Evolutionary conservation across 2,888 invertebrate genomes (phyloP), one percentile per base, ranked within the genome.

Genomic region (Noctuana brunneofusca): DNA sequence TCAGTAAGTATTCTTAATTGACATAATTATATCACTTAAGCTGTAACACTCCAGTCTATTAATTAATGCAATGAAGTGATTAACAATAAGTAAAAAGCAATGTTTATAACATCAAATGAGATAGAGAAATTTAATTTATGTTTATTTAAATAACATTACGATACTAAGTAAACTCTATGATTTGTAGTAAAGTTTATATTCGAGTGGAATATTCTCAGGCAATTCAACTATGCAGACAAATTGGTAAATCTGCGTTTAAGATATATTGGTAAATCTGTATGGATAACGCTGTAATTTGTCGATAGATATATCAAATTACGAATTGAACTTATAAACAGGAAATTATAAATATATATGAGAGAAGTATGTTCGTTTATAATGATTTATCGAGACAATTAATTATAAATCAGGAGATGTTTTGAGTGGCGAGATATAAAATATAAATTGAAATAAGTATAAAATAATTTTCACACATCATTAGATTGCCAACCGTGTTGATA

Each of bases 151-250:
- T 16, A 9, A n/a, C 1, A 20, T n/a, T 54, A 9, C n/a, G 3
- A 6, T 58, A 58, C 48, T 22, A 38, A 24, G 32, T 58, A 38
- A 58, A 50, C 16, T 12, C 16, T 16, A 58, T 58, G 50, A 38
- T 50, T 58, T 16, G 41, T 50, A 14, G 16, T 18, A 9, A n/a
- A 38, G 43, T 43, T 52, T 43, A 30, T 30, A 18, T 53, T 3
- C 12, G 18, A 38, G 24, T 5, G 35, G 9, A 49, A 38, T 43
- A 41, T 58, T 52, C 30, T 43, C 16, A 59, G 20, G 43, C 41
- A 52, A 59, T n/a, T 59, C 46, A 59, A 59, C 43, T 58, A 59
- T 59, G 58, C 52, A 52, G 58, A 43, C 58, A 59, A 59, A 59
- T 59, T 59, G 20, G 43, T 58, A 52, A 58, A 14, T 35, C 16